A percentile compares a stretch with the other conserved stretches of the same genome.
Conservation (phyloP, 2,113 vertebrate genomes). For the Pollimyrus isidori region DNA sequence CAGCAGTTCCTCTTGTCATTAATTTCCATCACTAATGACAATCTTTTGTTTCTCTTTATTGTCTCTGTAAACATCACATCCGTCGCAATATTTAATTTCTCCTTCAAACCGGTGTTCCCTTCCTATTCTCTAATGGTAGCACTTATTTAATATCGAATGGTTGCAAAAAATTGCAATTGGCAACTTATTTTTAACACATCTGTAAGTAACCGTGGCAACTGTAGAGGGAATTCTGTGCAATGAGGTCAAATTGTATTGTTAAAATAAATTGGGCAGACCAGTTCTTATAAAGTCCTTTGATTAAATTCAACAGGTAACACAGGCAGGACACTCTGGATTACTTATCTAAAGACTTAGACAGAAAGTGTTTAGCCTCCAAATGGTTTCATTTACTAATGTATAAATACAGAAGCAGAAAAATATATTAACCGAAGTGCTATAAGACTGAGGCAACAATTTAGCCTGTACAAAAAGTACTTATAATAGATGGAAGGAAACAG, state of each 20-base stretch:
- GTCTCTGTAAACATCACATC: neutral
- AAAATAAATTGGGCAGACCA: neutral
- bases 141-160: neutral
- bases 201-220: neutral
- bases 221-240: neutral
- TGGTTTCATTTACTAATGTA: neutral
- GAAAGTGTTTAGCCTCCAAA: neutral
- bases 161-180: neutral
- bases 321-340: neutral
- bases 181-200: neutral
- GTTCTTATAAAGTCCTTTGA: neutral
- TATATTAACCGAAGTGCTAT: neutral
- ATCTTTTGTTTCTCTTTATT: neutral
- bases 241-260: neutral
- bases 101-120: neutral
- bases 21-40: conserved; percentile 9
- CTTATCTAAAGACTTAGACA: neutral
- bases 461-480: neutral
- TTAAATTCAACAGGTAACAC: neutral
- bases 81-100: neutral
- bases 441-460: neutral
- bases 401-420: neutral
- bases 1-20: neutral
- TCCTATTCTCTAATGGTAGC: neutral
- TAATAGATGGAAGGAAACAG: neutral